Evolutionary conservation across 2,888 invertebrate species (phyloP), one percentile per base, ranked within the genome.

Genomic region (Clivina fossor): DNA sequence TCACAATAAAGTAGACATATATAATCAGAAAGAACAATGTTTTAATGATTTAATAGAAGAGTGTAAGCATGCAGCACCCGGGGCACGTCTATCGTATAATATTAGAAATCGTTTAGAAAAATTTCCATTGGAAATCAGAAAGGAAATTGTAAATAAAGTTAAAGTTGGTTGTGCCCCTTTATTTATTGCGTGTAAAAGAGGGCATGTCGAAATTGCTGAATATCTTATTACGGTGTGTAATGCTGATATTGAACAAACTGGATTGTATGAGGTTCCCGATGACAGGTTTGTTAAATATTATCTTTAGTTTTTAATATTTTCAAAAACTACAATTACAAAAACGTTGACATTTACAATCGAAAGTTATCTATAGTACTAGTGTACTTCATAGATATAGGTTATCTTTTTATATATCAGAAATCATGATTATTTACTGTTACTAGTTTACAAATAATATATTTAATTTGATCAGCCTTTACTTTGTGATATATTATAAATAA

Each of bases 161-260:
- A 83, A 82, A 66, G 86, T 86, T 63, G 89, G 88, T 13, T 90
- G 89, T 75, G 84, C 91, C 30, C 90, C 92, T 32, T 77, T 93
- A 63, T 92, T 93, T 73, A 80, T 86, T 61, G 87, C 87, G 4
- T 83, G 84, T 69, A 84, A 86, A 74, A 82, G 86, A 66, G 92
- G 92, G 46, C 88, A 89, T 73, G 82, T 84, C 11, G 88, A 90
- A 74, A 84, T 93, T 59, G 92, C 88, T 7, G 89, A 92, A 71
- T 94, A 91, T 76, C 79, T 95, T 30, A 82, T 93, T 61, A 83
- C 82, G 55, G 82, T 84, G 54, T 94, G 94, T 74, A 80, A 80
- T 66, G 93, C 93, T 1, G 86, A 90, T 68, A 80, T 93, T 13
- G 94, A 95, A 75, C 91, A 91, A 74, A 80, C 84, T 65, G 93